A percentile compares a stretch with the other conserved stretches of the same genome.
Conservation (phyloP, 2,888 invertebrate genomes). For the Girardia tigrina region DNA sequence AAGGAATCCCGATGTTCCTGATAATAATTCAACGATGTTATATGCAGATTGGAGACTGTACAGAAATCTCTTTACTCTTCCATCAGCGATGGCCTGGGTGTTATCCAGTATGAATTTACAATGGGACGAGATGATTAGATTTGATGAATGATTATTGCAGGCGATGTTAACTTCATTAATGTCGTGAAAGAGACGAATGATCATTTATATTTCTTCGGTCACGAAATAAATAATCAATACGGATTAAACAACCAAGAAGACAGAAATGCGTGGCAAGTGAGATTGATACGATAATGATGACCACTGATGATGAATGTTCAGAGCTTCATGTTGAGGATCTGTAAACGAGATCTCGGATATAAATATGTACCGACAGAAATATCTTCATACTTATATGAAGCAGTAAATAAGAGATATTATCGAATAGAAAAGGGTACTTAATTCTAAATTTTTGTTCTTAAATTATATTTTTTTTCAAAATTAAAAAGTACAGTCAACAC, state of each 20-base stretch:
- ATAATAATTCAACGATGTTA: conserved; percentile 25
- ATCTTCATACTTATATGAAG: no score
- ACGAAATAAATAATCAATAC: conserved; percentile 16
- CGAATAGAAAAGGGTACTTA: no score
- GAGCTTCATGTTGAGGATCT: no score
- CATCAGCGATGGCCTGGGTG: background rate
- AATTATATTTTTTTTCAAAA: no score
- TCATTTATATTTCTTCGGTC: conserved; percentile 7
- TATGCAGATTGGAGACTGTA: conserved; percentile 16
- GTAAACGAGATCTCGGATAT: no score
- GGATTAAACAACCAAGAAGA: conserved; percentile 19
- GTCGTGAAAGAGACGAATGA: background rate
- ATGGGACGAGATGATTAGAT: no score
- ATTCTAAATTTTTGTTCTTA: no score
- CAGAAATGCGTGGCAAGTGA: background rate
- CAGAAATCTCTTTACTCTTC: background rate
- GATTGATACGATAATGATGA: no score
- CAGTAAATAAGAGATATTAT: no score
- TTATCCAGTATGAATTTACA: conserved; percentile 23
- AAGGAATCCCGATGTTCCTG: conserved; percentile 16
- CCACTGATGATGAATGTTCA: no score
- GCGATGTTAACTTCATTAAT: background rate
- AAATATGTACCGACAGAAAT: no score
- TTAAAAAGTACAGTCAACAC: no score
- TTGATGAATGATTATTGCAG: background rate